A percentile compares a stretch with the other conserved stretches of the same genome.
phyloP scores from a whole-genome alignment of 1,140 invertebrate genomes.

The Drosophila albomicans region DNA sequence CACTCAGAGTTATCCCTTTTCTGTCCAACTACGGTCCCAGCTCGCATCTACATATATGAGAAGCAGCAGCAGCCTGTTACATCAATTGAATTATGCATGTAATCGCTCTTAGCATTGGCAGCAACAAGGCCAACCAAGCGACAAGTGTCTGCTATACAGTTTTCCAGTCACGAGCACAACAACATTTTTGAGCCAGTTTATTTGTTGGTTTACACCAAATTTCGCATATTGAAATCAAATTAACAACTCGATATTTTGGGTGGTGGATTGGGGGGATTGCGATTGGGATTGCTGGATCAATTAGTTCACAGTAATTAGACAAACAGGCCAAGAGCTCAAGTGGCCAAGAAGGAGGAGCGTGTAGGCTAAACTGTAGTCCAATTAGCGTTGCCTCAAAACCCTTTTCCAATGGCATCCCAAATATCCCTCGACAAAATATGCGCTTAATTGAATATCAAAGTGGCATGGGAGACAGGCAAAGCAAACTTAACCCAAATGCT shows the following conservation, averaged over 20 bases:
- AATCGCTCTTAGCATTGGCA: conserved; percentile 65
- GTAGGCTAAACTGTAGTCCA: conserved; percentile 38
- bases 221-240: conserved; percentile 65
- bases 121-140: conserved; percentile 35
- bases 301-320: conserved; percentile 72
- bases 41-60: neutral
- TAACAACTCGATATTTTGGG: conserved; percentile 26
- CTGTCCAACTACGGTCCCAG: neutral
- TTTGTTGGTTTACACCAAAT: conserved; percentile 48
- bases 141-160: conserved; percentile 1
- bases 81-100: conserved; percentile 81
- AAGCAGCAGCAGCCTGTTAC: conserved; percentile 55
- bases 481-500: conserved; percentile 27
- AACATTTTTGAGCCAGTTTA: conserved; percentile 15
- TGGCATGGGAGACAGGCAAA: neutral
- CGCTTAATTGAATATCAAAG: conserved; percentile 73
- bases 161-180: conserved; percentile 3
- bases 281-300: conserved; percentile 34
- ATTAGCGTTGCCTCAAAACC: conserved; percentile 59
- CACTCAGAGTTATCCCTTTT: conserved; percentile 39
- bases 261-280: neutral
- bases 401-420: conserved; percentile 36
- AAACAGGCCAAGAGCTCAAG: conserved; percentile 43
- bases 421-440: conserved; percentile 70
- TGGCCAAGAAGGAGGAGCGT: conserved; percentile 23